Evolutionary conservation across 2,113 vertebrate genomes (phyloP), one percentile per base, ranked within the genome.

Genomic region (Calonectris borealis): DNA sequence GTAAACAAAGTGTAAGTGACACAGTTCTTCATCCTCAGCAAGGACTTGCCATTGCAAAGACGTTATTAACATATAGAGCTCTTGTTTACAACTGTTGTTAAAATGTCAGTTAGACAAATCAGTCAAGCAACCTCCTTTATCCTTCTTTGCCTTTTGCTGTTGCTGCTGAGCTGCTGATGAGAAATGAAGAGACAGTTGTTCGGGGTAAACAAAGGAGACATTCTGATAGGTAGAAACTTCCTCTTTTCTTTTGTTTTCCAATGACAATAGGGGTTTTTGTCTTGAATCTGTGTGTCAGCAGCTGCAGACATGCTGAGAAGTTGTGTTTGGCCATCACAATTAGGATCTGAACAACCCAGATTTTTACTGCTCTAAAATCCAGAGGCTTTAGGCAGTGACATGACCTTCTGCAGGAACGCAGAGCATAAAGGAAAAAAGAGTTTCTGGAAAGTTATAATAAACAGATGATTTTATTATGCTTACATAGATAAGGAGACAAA

Each of bases 51-150:
- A 24, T 55, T 73, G 55, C 60, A 65, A 77, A 80, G 75, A 64
- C 0, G 1, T 83, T 84, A 89, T 54, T 77, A 93, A 88, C 42
- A 55, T 65, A 54, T 15, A 58, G 24, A 66, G 17, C 25, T 78
- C 70, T 69, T 65, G 57, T 76, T 93, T 85, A 90, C 84, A 85
- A 54, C 40, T 58, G 24, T 36, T 84, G 40, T 88, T 92, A 89
- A 94, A 94, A 64, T 90, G 91, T 52, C 91, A 90, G 61, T 70
- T 86, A 83, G 77, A 66, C 51, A 84, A 87, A 85, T 91, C 83
- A 72, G 70, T 38, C 65, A 83, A 20, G 11, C 17, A 83, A 13
- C 32, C 26, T 75, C 48, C 51, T 62, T 93, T 58, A 71, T 80
- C 62, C 51, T 72, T 68, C 75, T 83, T 78, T 71, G 69, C 17